These are phyloP conservation scores for Thelaira solivaga DNA, from an alignment of 2,888 invertebrate genomes.

Conservation along the genomic window DNA sequence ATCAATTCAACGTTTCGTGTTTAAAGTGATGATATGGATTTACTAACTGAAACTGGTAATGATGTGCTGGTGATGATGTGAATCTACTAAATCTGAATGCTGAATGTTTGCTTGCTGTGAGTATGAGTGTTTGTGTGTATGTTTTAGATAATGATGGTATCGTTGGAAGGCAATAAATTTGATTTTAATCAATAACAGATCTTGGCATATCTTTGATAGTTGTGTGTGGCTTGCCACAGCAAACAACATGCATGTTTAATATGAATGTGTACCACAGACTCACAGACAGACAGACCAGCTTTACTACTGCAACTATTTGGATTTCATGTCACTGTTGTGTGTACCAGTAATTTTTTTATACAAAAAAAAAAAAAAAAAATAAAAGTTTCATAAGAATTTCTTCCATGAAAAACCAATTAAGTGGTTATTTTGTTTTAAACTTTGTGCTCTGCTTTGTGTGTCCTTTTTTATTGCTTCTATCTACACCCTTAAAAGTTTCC, in stretches of 20 bases:
- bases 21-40: constrained; percentile 32
- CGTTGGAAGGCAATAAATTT: constrained; percentile 59
- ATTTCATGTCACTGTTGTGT: constrained; percentile 12
- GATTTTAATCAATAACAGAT: constrained; percentile 63
- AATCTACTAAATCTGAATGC: constrained; percentile 7
- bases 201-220: constrained; percentile 58
- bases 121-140: constrained; percentile 44
- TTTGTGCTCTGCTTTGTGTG: neutral
- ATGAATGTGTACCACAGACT: constrained; percentile 17
- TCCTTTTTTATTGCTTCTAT: too few species aligned
- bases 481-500: too few species aligned
- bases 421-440: constrained; percentile 58
- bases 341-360: too few species aligned
- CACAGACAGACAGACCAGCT: neutral
- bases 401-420: constrained; percentile 62
- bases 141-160: constrained; percentile 55
- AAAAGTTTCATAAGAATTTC: constrained; percentile 16
- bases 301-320: constrained; percentile 21
- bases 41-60: neutral
- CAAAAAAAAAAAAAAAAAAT: too few species aligned
- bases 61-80: constrained; percentile 8
- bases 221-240: constrained; percentile 56
- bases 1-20: constrained; percentile 25
- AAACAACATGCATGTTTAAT: constrained; percentile 44
- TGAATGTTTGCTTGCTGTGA: neutral